phyloP scores from a whole-genome alignment of 1,140 invertebrate species.

The Pogonomyrmex californicus region DNA sequence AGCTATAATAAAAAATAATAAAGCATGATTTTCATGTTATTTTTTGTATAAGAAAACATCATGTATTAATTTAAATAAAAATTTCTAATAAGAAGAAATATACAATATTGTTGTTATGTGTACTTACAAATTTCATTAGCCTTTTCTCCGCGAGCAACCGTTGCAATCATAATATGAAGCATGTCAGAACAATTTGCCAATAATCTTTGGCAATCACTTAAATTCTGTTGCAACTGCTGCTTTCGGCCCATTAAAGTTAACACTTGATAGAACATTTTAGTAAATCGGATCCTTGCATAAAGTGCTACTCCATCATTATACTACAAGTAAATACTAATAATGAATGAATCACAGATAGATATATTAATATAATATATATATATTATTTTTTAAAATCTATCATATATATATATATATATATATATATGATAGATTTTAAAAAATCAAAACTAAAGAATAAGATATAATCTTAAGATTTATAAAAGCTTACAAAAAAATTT shows the following conservation, averaged over 20 bases:
- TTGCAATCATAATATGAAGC: slow-evolving; percentile 93
- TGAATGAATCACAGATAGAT: slow-evolving; percentile 44
- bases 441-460: slow-evolving; percentile 13
- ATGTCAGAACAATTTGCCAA: slow-evolving; percentile 92
- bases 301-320: slow-evolving; percentile 90
- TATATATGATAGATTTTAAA: not conserved
- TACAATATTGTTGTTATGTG: slow-evolving; percentile 7
- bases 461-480: not conserved
- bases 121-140: slow-evolving; percentile 90
- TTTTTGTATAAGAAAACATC: not conserved
- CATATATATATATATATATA: not conserved
- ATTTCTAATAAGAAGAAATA: slow-evolving; percentile 13
- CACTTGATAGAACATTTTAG: slow-evolving; percentile 94
- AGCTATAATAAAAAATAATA: slow-evolving; percentile 77
- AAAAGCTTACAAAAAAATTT: slow-evolving; percentile 40
- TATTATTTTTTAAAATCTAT: not conserved
- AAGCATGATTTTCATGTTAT: slow-evolving; percentile 21
- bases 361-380: slow-evolving; percentile 24
- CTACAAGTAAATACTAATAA: slow-evolving; percentile 80
- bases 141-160: slow-evolving; percentile 92
- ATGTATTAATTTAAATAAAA: slow-evolving; percentile 21
- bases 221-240: slow-evolving; percentile 87
- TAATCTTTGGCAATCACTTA: slow-evolving; percentile 90
- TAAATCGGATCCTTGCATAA: slow-evolving; percentile 94
- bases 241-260: slow-evolving; percentile 90